Percentiles rank a stretch among this genome's conserved stretches.
phyloP scores from a whole-genome alignment of 1,140 invertebrate genomes.

The Odontomachus brunneus region DNA sequence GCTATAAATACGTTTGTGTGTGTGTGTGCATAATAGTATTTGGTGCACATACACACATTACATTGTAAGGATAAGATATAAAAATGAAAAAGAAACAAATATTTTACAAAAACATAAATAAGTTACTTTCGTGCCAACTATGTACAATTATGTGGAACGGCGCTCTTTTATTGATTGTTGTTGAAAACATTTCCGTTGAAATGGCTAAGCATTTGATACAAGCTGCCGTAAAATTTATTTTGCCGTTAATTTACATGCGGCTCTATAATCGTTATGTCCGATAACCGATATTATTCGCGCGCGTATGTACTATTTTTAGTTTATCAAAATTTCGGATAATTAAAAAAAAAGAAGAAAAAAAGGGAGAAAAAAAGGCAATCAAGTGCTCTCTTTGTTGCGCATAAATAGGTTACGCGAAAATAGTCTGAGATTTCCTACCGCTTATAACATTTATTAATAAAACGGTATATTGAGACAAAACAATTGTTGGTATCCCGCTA shows the following conservation, averaged over 20 bases:
- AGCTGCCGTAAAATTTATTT: constrained; percentile 11
- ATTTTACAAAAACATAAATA: constrained; percentile 2
- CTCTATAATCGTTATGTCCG: background rate
- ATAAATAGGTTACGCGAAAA: background rate
- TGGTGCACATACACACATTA: background rate
- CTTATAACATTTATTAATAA: no score
- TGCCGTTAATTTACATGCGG: constrained; percentile 16
- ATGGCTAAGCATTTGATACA: background rate
- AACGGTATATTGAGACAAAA: no score
- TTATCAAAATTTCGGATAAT: constrained; percentile 43
- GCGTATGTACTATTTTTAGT: background rate
- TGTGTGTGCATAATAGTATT: no score
- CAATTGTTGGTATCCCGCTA: no score
- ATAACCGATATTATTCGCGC: constrained; percentile 7
- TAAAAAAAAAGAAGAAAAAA: constrained; percentile 1
- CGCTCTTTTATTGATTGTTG: background rate
- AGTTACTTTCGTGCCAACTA: background rate
- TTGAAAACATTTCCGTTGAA: constrained; percentile 16
- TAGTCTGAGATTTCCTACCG: no score
- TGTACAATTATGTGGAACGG: background rate
- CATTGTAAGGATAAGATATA: background rate
- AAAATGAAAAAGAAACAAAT: background rate
- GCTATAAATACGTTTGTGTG: no score
- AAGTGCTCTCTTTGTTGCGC: background rate
- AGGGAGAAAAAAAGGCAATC: background rate